Percentiles rank a stretch among this genome's conserved stretches.
Conservation (phyloP, 2,888 invertebrate species). For the Callimorpha dominula region DNA sequence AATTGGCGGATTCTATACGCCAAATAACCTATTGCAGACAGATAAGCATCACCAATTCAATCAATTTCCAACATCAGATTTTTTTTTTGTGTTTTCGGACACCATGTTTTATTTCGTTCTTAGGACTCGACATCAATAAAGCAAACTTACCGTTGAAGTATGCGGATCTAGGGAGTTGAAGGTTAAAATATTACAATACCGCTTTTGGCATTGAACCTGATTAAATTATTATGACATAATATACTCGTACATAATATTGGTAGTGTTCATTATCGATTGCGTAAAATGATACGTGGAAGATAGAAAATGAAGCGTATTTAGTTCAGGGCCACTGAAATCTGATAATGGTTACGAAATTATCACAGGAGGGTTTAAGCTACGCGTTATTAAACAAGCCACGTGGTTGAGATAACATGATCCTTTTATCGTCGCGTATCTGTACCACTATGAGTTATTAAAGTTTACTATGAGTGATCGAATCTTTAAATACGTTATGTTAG, state of each 20-base stretch:
- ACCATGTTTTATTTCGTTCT: neutral
- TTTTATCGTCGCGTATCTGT: slow-evolving; percentile 1
- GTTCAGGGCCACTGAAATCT: slow-evolving; percentile 40
- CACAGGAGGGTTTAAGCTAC: neutral
- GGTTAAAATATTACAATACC: neutral
- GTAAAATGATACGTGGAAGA: slow-evolving; percentile 23
- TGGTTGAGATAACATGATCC: slow-evolving; percentile 3
- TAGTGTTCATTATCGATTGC: neutral
- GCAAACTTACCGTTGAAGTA: neutral
- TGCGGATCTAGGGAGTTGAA: neutral
- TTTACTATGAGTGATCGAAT: neutral
- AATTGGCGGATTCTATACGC: too few species aligned
- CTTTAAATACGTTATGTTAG: neutral
- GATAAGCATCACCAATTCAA: too few species aligned
- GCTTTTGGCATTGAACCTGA: slow-evolving; percentile 44
- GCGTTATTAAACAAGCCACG: slow-evolving; percentile 5
- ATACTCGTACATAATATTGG: neutral
- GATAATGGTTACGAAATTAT: slow-evolving; percentile 34
- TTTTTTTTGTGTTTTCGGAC: too few species aligned
- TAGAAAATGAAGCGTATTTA: slow-evolving; percentile 11
- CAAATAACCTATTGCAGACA: too few species aligned
- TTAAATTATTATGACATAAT: neutral
- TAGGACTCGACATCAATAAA: neutral
- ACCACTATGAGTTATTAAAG: neutral
- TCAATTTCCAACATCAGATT: too few species aligned